A percentile compares a stretch with the other conserved stretches of the same genome.
phyloP scores from a whole-genome alignment of 2,797 vertebrate species.

The Rousettus madagascariensis region DNA sequence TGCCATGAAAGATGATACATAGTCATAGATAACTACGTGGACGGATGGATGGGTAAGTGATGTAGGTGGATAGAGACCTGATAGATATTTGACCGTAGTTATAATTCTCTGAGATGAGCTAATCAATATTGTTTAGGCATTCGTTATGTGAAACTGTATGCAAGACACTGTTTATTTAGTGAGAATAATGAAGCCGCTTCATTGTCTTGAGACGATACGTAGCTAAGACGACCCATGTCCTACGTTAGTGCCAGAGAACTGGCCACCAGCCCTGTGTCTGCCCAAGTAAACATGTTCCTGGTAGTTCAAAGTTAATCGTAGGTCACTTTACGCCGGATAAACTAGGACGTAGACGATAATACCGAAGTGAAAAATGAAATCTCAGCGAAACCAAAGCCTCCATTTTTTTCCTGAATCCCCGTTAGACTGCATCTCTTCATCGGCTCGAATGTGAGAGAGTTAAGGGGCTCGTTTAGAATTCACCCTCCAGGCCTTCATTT shows the following conservation, averaged over 20 bases:
- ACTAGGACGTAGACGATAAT: no score
- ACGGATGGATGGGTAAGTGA: background rate
- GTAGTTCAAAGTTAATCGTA: background rate
- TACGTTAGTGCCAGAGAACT: fast-evolving
- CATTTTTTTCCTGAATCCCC: background rate
- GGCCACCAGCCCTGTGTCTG: no score
- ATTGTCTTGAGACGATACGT: background rate
- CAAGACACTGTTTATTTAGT: background rate
- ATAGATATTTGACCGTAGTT: background rate
- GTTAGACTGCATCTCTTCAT: fast-evolving
- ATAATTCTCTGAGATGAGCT: background rate
- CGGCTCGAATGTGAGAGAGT: background rate
- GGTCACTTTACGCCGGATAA: background rate
- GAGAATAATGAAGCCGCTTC: background rate
- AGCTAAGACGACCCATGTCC: background rate
- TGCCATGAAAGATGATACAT: background rate
- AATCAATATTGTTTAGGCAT: background rate
- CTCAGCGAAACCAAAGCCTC: background rate
- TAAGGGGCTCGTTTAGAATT: background rate
- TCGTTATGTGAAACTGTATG: background rate
- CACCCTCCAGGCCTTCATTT: background rate
- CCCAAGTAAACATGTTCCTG: background rate
- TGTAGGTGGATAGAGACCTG: no score
- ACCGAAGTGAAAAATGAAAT: background rate
- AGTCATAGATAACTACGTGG: background rate